Evolutionary conservation across 2,888 invertebrate genomes (phyloP).

Genomic region (Apotomis turbidana): DNA sequence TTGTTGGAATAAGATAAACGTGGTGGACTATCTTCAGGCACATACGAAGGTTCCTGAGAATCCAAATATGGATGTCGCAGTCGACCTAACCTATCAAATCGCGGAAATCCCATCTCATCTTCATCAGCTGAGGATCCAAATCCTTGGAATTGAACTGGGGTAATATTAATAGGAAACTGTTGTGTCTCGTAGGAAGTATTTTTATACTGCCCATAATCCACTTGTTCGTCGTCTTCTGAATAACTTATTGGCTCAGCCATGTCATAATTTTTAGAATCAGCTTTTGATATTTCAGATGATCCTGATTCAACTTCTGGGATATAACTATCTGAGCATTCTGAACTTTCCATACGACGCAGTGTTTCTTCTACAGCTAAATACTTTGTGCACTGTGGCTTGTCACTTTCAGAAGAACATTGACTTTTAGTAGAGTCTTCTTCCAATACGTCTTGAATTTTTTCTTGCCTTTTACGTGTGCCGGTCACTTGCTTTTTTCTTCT

Average conservation of each 20-base stretch:
- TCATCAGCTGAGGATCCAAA: conserved; percentile 86
- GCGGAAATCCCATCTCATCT: conserved; percentile 87
- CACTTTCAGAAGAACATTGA: conserved; percentile 80
- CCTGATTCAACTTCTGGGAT: conserved; percentile 86
- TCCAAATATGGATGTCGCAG: conserved; percentile 80
- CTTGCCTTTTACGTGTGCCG: conserved; percentile 82
- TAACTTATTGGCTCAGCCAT: conserved; percentile 71
- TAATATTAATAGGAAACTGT: conserved; percentile 75
- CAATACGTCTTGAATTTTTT: conserved; percentile 82
- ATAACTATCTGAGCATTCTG: conserved; percentile 88
- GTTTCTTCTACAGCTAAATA: conserved; percentile 74
- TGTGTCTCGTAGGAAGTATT: conserved; percentile 71
- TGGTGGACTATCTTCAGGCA: conserved; percentile 80
- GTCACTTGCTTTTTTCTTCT: conserved; percentile 86
- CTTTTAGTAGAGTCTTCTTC: conserved; percentile 81
- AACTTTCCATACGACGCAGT: conserved; percentile 84
- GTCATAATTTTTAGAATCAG: conserved; percentile 75
- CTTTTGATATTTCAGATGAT: conserved; percentile 85
- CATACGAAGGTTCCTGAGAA: conserved; percentile 75
- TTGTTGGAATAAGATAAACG: conserved; percentile 76
- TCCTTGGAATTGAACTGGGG: conserved; percentile 83
- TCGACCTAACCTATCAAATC: conserved; percentile 85
- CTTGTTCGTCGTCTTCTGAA: conserved; percentile 84
- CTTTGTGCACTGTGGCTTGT: conserved; percentile 69
- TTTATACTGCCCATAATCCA: conserved; percentile 76